Base-by-base conservation (phyloP, 2,797 vertebrate species). In the Tenualosa thibaudeaui region DNA sequence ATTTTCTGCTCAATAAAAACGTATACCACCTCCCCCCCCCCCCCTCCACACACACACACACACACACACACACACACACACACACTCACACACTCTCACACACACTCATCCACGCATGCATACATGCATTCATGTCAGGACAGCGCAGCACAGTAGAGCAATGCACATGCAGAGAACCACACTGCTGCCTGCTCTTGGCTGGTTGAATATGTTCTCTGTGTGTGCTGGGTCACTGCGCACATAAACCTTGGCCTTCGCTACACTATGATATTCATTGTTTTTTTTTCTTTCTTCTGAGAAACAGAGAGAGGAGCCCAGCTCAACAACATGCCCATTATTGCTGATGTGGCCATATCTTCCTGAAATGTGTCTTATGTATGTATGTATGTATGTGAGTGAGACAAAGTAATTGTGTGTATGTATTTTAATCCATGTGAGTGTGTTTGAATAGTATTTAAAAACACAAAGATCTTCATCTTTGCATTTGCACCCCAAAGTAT, bases 31-130 rank as follows among this genome's bases (percentile, higher is more conserved):
- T 49, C 83, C 53, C 3, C 58, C 8, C n/a, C 8, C n/a, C 1
- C n/a, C 26, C 24, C n/a, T n/a, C n/a, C n/a, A n/a, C n/a, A n/a
- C n/a, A n/a, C n/a, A n/a, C n/a, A 12, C 78, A 43, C 68, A 75
- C 37, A 43, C 3, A 19, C 68, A 75, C 68, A 75, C 37, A 12
- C 24, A n/a, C 62, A 13, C 31, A 68, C 37, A 54, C 37, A 75
- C 68, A 75, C 0, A 75, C 68, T 40, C 3, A 15, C 68, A 24
- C 7, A 13, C n/a, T 5, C n/a, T 5, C 13, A 5, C 65, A 19
- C 54, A 26, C 50, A 86, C 65, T 37, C 26, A 85, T 82, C 88
- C 87, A 88, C 85, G 91, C 90, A 53, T 89, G 88, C 90, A 54
- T 13, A 15, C 81, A n/a, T 31, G 8, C 26, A 37, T 7, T 58